phyloP scores from a whole-genome alignment of 2,113 vertebrate genomes.

The Alosa alosa region DNA sequence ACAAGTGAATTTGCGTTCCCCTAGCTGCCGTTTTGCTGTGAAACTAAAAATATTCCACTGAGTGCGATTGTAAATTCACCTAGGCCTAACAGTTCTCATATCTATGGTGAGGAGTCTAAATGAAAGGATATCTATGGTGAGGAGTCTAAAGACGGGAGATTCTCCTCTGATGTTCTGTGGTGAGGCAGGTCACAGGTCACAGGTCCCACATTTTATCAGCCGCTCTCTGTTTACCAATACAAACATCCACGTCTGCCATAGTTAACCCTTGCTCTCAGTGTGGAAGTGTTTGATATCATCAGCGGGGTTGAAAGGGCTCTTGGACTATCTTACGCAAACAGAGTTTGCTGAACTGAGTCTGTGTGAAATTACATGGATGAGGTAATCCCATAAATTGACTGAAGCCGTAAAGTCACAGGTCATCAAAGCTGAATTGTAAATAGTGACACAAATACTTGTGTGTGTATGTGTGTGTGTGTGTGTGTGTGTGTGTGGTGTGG shows the following conservation, averaged over 20 bases:
- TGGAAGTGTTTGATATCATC: too few relatives aligned
- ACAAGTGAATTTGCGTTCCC: too few relatives aligned
- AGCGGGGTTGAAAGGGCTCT: too few relatives aligned
- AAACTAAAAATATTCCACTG: too few relatives aligned
- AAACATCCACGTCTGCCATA: not conserved
- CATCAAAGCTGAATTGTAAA: not conserved
- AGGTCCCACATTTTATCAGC: too few relatives aligned
- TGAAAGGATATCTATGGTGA: not conserved
- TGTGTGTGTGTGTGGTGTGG: not conserved
- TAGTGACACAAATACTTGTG: not conserved
- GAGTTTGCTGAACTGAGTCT: not conserved
- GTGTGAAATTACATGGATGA: not conserved
- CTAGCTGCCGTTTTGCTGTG: too few relatives aligned
- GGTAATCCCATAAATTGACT: not conserved
- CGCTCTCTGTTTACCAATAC: too few relatives aligned
- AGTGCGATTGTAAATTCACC: too few relatives aligned
- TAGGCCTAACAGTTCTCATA: too few relatives aligned
- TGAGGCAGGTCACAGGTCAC: not conserved
- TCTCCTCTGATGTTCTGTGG: not conserved
- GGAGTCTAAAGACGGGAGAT: not conserved
- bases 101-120: too few relatives aligned
- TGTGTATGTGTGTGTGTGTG: not conserved
- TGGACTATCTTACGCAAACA: not conserved
- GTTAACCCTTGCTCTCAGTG: not conserved
- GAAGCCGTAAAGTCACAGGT: not conserved